Evolutionary conservation across 1,140 invertebrate species (phyloP).

Genomic region (Ctenoplectra terminalis): DNA sequence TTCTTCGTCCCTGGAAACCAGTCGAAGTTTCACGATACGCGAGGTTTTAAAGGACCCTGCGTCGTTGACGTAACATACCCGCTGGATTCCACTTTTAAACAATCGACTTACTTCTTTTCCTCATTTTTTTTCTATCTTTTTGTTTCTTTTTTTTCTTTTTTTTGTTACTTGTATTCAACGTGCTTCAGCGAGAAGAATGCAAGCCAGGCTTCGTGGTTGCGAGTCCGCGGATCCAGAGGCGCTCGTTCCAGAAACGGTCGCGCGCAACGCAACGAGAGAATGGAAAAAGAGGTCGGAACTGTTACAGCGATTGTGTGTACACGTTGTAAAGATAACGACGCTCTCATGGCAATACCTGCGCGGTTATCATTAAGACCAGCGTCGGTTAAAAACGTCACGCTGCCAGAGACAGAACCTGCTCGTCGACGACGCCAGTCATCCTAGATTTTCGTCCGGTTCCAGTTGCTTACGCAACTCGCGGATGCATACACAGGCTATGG

Average conservation of each 20-base stretch:
- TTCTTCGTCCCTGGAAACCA: neutral
- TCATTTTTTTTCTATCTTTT: neutral
- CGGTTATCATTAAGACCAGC: slow-evolving; percentile 63
- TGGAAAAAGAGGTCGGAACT: slow-evolving; percentile 63
- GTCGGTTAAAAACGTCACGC: slow-evolving; percentile 9
- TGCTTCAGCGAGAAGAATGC: slow-evolving; percentile 27
- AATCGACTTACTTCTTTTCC: slow-evolving; percentile 26
- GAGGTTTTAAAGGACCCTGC: neutral
- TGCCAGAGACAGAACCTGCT: neutral
- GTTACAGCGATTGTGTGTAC: slow-evolving; percentile 62
- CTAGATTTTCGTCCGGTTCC: slow-evolving; percentile 31
- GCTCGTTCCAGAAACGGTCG: slow-evolving; percentile 34
- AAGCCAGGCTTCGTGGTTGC: neutral
- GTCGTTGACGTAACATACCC: neutral
- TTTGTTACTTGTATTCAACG: neutral
- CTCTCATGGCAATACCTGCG: slow-evolving; percentile 56
- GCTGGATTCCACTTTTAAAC: slow-evolving; percentile 2
- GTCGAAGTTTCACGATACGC: neutral
- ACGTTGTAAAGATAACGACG: slow-evolving; percentile 63
- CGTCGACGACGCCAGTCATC: slow-evolving; percentile 8
- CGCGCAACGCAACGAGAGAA: slow-evolving; percentile 35
- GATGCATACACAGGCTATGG: too few species aligned
- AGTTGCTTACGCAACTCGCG: slow-evolving; percentile 27
- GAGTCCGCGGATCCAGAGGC: neutral
- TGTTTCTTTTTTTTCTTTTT: neutral